Percentiles rank a stretch among this genome's conserved stretches.
These are phyloP conservation scores for Pandion haliaetus DNA, from an alignment of 2,113 vertebrate genomes.

Conservation along the genomic window DNA sequence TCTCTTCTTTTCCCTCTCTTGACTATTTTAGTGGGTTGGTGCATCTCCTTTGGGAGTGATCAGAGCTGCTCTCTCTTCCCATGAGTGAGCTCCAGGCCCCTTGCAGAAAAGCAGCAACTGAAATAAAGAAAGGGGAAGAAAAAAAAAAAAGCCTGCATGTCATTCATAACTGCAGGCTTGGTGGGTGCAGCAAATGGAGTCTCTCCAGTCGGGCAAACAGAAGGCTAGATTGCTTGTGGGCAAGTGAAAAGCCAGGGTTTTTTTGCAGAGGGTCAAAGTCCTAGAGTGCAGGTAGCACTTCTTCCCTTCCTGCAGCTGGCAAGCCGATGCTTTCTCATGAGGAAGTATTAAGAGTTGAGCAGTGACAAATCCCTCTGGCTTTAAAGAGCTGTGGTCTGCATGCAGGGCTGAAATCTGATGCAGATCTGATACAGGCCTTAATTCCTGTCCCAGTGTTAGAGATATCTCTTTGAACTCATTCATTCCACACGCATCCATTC, in stretches of 20 bases:
- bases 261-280: not conserved
- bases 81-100: not conserved
- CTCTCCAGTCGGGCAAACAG: not conserved
- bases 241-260: not conserved
- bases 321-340: not conserved
- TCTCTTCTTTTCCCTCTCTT: not conserved
- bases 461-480: not conserved
- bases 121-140: not conserved
- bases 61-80: not conserved
- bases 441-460: not conserved
- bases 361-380: not conserved
- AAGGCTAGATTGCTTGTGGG: not conserved
- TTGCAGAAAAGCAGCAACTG: not conserved
- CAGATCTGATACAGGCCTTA: not conserved
- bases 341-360: not conserved
- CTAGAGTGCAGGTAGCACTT: not conserved
- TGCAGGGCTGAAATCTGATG: not conserved
- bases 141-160: not conserved
- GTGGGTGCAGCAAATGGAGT: not conserved
- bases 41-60: not conserved
- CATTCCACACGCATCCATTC: not conserved
- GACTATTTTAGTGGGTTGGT: accelerated
- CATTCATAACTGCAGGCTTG: not conserved
- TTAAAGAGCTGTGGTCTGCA: not conserved
- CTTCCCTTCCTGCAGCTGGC: not conserved